These are phyloP conservation scores for Gasterosteus nipponicus DNA, from an alignment of 2,113 vertebrate genomes.

Conservation along the genomic window DNA sequence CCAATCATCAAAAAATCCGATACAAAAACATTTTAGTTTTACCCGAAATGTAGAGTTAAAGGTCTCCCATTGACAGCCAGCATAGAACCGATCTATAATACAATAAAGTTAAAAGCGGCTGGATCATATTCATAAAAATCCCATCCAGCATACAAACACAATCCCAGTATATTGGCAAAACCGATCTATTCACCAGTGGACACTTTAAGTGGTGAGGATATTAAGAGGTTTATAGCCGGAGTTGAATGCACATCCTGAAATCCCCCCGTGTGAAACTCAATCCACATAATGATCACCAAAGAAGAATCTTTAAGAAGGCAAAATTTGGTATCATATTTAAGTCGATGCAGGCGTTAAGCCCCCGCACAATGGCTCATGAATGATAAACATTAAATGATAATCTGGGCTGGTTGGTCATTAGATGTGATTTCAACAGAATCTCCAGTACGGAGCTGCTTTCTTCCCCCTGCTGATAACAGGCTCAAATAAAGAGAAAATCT, in stretches of 20 bases:
- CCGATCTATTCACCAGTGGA: conserved; percentile 18
- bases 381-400: conserved; percentile 47
- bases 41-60: neutral
- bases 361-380: conserved; percentile 35
- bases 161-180: conserved; percentile 15
- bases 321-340: conserved; percentile 27
- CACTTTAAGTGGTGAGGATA: conserved; percentile 18
- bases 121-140: conserved; percentile 7
- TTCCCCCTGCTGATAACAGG: conserved; percentile 18
- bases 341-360: conserved; percentile 41
- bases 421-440: conserved; percentile 41
- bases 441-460: conserved; percentile 18
- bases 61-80: neutral
- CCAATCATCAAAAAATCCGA: neutral
- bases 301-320: conserved; percentile 28
- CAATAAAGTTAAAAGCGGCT: neutral
- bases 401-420: conserved; percentile 51
- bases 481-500: conserved; percentile 8
- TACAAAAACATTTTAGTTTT: neutral
- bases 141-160: conserved; percentile 2
- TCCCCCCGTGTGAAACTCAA: conserved; percentile 40
- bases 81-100: conserved; percentile 11
- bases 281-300: conserved; percentile 43
- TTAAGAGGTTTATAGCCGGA: conserved; percentile 54
- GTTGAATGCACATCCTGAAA: conserved; percentile 50